phyloP scores from a whole-genome alignment of 2,888 invertebrate species.

The Philonicus albiceps region DNA sequence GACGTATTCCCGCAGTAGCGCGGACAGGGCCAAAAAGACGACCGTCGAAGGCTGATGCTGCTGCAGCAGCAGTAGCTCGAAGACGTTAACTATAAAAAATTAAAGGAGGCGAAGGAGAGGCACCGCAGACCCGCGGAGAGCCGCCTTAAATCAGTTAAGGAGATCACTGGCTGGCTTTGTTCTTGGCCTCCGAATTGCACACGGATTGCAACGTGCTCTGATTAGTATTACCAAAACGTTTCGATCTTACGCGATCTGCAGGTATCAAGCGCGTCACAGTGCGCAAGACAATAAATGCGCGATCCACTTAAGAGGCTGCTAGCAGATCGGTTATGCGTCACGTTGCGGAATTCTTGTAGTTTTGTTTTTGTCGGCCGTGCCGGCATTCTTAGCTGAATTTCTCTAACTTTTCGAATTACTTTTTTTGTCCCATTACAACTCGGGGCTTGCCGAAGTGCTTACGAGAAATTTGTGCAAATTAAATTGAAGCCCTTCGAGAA shows the following conservation, averaged over 20 bases:
- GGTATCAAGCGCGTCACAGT: slow-evolving; percentile 42
- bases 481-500: slow-evolving; percentile 15
- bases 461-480: slow-evolving; percentile 37
- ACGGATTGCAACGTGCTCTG: slow-evolving; percentile 27
- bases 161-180: slow-evolving; percentile 35
- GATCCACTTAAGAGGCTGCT: slow-evolving; percentile 32
- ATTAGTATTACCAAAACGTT: slow-evolving; percentile 45
- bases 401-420: slow-evolving; percentile 19
- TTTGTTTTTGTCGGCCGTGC: not conserved
- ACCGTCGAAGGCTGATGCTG: not conserved
- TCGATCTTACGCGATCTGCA: slow-evolving; percentile 46
- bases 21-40: slow-evolving; percentile 12
- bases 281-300: slow-evolving; percentile 32
- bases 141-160: slow-evolving; percentile 42
- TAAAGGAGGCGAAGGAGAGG: slow-evolving; percentile 23
- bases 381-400: slow-evolving; percentile 25
- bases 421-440: not conserved
- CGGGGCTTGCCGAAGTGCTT: not conserved
- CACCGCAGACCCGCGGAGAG: slow-evolving; percentile 4
- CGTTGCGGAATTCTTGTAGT: slow-evolving; percentile 39
- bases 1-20: slow-evolving; percentile 17
- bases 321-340: slow-evolving; percentile 40
- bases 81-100: slow-evolving; percentile 32
- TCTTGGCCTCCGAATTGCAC: slow-evolving; percentile 35
- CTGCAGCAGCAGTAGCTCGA: not conserved